Evolutionary conservation across 1,140 invertebrate species (phyloP), one percentile per base, ranked within the genome.

Genomic region (Steinernema khuongi): DNA sequence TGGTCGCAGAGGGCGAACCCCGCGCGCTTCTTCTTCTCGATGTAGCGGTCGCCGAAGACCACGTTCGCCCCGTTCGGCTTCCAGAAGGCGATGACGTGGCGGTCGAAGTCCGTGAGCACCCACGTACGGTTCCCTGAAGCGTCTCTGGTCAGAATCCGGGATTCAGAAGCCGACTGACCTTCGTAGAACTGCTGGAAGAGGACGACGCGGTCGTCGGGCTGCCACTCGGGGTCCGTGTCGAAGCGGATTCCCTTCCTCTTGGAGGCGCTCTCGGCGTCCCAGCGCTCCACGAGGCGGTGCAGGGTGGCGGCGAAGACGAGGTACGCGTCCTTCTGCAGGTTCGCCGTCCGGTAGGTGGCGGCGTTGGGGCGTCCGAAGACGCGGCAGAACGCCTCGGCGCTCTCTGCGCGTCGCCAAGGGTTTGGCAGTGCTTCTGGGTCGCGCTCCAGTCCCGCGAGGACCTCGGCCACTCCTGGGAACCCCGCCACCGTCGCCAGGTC

Each of bases 221-320:
- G 81, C 80, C 80, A 81, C 67, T 81, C 80, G 11, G 80, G 78
- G 60, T 81, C 80, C 0, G 66, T 78, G 28, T 81, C 80, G 41
- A 81, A 81, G 19, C 80, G 75, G 67, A 81, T 81, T 1, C 70
- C 67, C 32, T 77, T 76, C 28, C 72, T 72, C 41, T 78, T 28
- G 68, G 70, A 67, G n/a, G 22, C 60, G 31, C 75, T 71, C 11
- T 81, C 75, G n/a, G 72, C 71, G 50, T 50, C 44, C 75, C 77
- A 81, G 36, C 79, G 74, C 31, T 70, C 31, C 60, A 80, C 66
- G 14, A 81, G 71, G 26, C 74, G 31, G n/a, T 36, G 36, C 22
- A 81, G 41, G 29, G 81, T 70, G 26, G 69, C 68, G 19, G 74
- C 70, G 70, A 81, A 81, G 22, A 81, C 79, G 30, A 78, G 50